Evolutionary conservation across 2,888 invertebrate species (phyloP), one percentile per base, ranked within the genome.

Genomic region (Chloroclysta siterata): DNA sequence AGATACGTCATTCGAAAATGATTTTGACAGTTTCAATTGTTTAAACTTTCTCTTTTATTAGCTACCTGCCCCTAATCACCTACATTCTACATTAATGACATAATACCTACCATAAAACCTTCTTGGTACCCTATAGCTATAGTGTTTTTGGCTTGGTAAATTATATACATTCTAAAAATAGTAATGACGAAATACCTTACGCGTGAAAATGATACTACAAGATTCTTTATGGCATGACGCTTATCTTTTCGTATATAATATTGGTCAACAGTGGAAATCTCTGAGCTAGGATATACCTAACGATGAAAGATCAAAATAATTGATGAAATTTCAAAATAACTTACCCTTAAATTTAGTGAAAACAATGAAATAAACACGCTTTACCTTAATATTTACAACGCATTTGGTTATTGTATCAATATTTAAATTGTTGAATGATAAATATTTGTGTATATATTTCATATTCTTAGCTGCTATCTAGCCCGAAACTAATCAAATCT

Each of bases 41-140:
- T 17, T 41, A 8, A 47, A 41, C 28, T 68, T 70, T 70, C 68
- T 63, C 68, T 70, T 70, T 65, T 65, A 65, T 70, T 58, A 51
- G 58, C 41, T 62, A 50, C 46, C 48, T 65, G 68, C 58, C 63
- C 69, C 58, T 68, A 69, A 65, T 68, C 64, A 55, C 55, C 11
- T 28, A 29, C n/a, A 8, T 48, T 6, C 48, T 14, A 14, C 36
- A 42, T 36, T 39, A 42, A 29, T 53, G 53, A 10, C 15, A 54
- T 44, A 51, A 53, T 53, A n/a, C 46, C 13, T 33, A 33, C 8
- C 33, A 33, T 33, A 6, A 7, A 5, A 33, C 7, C 33, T 33
- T 33, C 8, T 0, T 33, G 3, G 33, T 33, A 3, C 33, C 8
- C 33, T n/a, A 33, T 33, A 8, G 33, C 22, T 22, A 22, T 22